Conservation (phyloP, 1,140 invertebrate species). For the Maniola jurtina region DNA sequence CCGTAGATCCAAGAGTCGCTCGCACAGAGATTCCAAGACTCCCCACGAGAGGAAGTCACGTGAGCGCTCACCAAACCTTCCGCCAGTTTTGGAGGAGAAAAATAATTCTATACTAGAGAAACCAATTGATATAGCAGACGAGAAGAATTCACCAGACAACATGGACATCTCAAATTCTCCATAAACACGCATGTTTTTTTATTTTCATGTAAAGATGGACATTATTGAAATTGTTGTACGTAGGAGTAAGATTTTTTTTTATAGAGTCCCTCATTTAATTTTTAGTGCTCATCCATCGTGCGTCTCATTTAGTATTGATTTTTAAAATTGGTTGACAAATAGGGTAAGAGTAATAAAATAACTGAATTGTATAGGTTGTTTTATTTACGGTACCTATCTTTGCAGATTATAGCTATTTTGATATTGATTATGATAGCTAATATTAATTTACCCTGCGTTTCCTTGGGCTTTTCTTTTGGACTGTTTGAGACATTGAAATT, state of each 20-base stretch:
- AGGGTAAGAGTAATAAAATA: constrained; percentile 11
- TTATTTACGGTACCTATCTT: neutral
- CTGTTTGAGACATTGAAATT: too few species aligned
- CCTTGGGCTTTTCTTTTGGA: too few species aligned
- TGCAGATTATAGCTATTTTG: too few species aligned
- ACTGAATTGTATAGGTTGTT: constrained; percentile 1
- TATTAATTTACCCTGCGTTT: too few species aligned
- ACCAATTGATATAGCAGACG: constrained; percentile 51
- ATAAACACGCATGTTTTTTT: constrained; percentile 42
- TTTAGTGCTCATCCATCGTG: neutral
- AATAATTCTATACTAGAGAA: constrained; percentile 45
- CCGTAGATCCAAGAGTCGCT: constrained; percentile 65
- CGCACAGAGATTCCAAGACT: constrained; percentile 62
- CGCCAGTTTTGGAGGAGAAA: constrained; percentile 51
- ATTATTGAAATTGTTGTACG: constrained; percentile 22
- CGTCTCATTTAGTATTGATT: neutral
- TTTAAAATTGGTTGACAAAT: constrained; percentile 2
- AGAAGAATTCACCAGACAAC: constrained; percentile 75
- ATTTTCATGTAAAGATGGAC: constrained; percentile 7
- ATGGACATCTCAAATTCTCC: constrained; percentile 79
- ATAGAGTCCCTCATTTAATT: constrained; percentile 21
- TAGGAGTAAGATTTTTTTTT: constrained; percentile 9
- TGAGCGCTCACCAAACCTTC: constrained; percentile 57
- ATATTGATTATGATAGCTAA: too few species aligned
- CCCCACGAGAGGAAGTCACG: constrained; percentile 64